phyloP scores from a whole-genome alignment of 2,113 vertebrate species.

The Pipa parva region DNA sequence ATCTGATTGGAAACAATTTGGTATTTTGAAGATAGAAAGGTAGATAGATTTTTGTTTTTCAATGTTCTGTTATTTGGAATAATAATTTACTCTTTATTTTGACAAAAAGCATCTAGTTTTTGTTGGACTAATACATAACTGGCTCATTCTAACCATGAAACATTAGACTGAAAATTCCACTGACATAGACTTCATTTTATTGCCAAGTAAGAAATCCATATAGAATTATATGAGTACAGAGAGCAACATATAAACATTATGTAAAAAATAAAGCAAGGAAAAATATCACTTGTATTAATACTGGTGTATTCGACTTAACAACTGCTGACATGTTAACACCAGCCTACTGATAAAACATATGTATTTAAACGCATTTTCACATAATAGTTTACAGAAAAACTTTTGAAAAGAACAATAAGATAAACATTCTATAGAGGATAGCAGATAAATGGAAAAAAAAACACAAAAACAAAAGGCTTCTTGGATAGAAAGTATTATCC shows the following conservation, averaged over 20 bases:
- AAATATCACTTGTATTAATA: constrained; percentile 78
- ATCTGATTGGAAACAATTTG: too few species aligned
- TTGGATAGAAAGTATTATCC: too few species aligned
- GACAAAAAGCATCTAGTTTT: too few species aligned
- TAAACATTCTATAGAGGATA: constrained; percentile 53
- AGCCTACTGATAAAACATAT: constrained; percentile 83
- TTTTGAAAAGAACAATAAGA: constrained; percentile 54
- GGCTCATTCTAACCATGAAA: too few species aligned
- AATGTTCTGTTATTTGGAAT: too few species aligned
- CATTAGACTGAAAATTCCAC: too few species aligned
- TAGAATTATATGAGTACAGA: constrained; percentile 95
- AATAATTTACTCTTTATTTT: too few species aligned
- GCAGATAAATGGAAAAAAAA: constrained; percentile 46
- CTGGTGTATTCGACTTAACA: constrained; percentile 80
- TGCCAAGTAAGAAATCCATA: constrained; percentile 97
- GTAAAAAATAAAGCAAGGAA: constrained; percentile 64
- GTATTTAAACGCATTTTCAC: constrained; percentile 79
- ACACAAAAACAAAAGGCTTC: too few species aligned
- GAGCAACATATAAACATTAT: constrained; percentile 89
- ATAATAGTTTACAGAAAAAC: constrained; percentile 68
- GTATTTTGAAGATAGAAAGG: too few species aligned
- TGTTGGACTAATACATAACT: too few species aligned
- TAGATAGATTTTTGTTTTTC: too few species aligned
- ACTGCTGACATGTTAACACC: constrained; percentile 74
- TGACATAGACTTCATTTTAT: constrained; percentile 86